Conservation (phyloP, 1,140 invertebrate species). For the Bombus consobrinus region DNA sequence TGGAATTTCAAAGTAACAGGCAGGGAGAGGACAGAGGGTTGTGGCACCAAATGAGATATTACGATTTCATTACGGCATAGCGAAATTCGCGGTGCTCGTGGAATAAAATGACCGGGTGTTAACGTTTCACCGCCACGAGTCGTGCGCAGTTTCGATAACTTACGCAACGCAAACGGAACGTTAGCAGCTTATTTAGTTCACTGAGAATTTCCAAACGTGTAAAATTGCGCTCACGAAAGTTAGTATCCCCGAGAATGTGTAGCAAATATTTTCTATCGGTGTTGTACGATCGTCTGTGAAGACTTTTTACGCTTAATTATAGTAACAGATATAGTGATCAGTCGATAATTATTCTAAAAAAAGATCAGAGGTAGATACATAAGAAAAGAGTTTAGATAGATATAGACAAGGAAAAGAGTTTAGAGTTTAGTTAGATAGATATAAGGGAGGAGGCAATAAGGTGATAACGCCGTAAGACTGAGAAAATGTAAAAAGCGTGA, state of each 20-base stretch:
- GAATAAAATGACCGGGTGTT: conserved; percentile 31
- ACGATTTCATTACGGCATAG: conserved; percentile 27
- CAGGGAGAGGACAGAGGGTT: neutral
- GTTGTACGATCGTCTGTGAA: rapidly evolving
- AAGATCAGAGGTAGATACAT: neutral
- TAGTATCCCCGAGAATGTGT: neutral
- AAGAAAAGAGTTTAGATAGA: no score
- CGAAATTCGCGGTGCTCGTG: conserved; percentile 12
- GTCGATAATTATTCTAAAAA: neutral
- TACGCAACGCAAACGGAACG: neutral
- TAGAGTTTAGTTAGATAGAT: no score
- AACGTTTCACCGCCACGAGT: neutral
- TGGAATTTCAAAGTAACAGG: conserved; percentile 39
- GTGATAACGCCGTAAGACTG: no score
- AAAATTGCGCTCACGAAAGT: neutral
- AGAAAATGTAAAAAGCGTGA: no score
- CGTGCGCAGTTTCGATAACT: conserved; percentile 16
- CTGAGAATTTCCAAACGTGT: neutral
- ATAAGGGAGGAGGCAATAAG: no score
- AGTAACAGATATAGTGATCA: neutral
- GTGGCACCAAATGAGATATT: conserved; percentile 18
- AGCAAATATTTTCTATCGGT: rapidly evolving
- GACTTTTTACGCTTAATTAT: neutral
- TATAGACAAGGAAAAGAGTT: no score
- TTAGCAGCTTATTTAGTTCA: neutral